phyloP scores from a whole-genome alignment of 1,140 invertebrate species.

The Macrostomum lignano region DNA sequence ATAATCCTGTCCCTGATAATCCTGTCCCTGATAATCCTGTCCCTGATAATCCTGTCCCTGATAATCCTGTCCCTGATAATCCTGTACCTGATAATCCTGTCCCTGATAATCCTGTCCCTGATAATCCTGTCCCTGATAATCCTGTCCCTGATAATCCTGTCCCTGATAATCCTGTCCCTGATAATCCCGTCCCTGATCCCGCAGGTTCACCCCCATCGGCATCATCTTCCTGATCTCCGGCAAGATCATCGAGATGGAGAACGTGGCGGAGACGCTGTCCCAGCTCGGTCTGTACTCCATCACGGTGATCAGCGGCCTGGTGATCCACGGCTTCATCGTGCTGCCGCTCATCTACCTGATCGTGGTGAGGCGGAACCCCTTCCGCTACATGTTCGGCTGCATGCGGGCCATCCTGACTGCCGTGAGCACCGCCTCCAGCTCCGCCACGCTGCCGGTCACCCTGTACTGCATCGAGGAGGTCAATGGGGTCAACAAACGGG shows the following conservation, averaged over 20 bases:
- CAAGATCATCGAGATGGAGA: slow-evolving; percentile 51
- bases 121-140: too few species aligned
- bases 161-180: too few species aligned
- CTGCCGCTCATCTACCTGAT: slow-evolving; percentile 39
- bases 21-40: too few species aligned
- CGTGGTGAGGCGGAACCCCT: slow-evolving; percentile 32
- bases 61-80: too few species aligned
- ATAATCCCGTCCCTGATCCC: too few species aligned
- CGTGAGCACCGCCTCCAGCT: slow-evolving; percentile 53
- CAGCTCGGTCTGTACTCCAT: slow-evolving; percentile 40
- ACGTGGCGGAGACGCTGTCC: slow-evolving; percentile 45
- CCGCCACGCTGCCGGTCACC: slow-evolving; percentile 69
- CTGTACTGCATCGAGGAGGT: too few species aligned
- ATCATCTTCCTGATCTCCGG: slow-evolving; percentile 54
- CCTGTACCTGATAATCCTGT: too few species aligned
- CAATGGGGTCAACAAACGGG: too few species aligned
- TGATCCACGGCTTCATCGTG: slow-evolving; percentile 57
- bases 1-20: too few species aligned
- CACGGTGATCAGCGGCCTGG: slow-evolving; percentile 44
- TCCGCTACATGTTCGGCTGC: slow-evolving; percentile 32
- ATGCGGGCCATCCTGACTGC: slow-evolving; percentile 45
- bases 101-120: too few species aligned
- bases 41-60: too few species aligned
- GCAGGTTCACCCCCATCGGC: slow-evolving; percentile 55
- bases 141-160: too few species aligned